Percentiles rank a stretch among this genome's conserved stretches.
Conservation (phyloP, 2,888 invertebrate species). For the Coelopa pilipes region DNA sequence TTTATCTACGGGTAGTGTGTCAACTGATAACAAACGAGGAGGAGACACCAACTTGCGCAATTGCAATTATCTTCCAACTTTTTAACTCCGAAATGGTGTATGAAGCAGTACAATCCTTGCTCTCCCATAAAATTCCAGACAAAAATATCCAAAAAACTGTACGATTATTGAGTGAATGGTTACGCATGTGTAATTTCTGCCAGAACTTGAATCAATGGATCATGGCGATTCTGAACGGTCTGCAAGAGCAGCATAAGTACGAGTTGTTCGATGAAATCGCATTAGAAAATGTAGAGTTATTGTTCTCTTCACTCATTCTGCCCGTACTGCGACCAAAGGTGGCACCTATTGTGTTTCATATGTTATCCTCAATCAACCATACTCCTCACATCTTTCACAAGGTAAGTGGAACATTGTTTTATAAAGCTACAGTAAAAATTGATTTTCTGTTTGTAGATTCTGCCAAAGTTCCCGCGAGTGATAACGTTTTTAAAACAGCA, state of each 20-base stretch:
- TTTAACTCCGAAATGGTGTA: constrained; percentile 58
- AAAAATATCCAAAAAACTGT: constrained; percentile 72
- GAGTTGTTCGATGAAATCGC: constrained; percentile 73
- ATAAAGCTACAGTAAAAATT: neutral
- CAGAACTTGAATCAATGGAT: constrained; percentile 76
- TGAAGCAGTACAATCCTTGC: constrained; percentile 59
- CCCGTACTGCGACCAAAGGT: constrained; percentile 71
- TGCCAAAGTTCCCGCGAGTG: constrained; percentile 69
- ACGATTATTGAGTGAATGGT: constrained; percentile 76
- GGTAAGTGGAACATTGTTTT: constrained; percentile 59
- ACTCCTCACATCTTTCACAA: constrained; percentile 73
- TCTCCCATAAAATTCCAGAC: constrained; percentile 54
- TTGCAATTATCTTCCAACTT: constrained; percentile 63
- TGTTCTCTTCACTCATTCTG: constrained; percentile 71
- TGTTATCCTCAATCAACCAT: constrained; percentile 73
- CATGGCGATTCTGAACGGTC: constrained; percentile 73
- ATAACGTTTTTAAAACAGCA: constrained; percentile 71
- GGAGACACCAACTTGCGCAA: constrained; percentile 59
- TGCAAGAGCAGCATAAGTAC: constrained; percentile 72
- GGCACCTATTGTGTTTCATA: constrained; percentile 73
- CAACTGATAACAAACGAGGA: constrained; percentile 54
- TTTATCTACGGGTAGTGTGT: constrained; percentile 59
- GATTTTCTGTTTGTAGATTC: constrained; percentile 59
- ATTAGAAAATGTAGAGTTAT: constrained; percentile 70
- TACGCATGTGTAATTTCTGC: constrained; percentile 73